These are phyloP conservation scores for Natrix natrix DNA, from an alignment of 2,797 vertebrate genomes.

Conservation along the genomic window DNA sequence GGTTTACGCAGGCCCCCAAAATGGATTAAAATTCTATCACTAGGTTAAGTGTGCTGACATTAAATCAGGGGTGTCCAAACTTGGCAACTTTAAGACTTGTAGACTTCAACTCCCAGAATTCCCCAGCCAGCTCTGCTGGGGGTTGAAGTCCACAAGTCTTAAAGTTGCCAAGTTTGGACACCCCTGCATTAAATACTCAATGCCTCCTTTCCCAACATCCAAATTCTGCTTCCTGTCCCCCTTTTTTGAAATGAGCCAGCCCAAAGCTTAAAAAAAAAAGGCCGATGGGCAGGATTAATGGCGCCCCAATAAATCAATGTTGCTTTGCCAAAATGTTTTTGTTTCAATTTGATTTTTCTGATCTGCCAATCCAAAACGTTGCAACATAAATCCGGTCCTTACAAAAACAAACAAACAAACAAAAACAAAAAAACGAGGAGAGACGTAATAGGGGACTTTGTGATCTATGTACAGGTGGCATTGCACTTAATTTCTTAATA, in stretches of 20 bases:
- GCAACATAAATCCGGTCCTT: constrained; percentile 62
- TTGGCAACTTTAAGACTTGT: too few relatives aligned
- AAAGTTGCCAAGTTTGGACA: too few relatives aligned
- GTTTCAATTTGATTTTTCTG: neutral
- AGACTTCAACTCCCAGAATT: too few relatives aligned
- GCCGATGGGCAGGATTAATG: neutral
- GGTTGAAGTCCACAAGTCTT: too few relatives aligned
- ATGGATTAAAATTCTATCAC: neutral
- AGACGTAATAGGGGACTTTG: constrained; percentile 25
- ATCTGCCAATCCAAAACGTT: constrained; percentile 33
- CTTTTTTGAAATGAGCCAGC: neutral
- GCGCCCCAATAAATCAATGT: neutral
- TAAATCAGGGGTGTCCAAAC: neutral
- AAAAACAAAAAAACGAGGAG: constrained; percentile 1
- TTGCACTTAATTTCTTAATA: constrained; percentile 80
- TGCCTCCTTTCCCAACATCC: neutral
- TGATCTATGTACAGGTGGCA: constrained; percentile 70
- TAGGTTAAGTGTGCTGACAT: neutral
- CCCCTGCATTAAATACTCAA: too few relatives aligned
- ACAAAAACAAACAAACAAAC: constrained; percentile 26
- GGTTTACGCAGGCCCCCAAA: neutral
- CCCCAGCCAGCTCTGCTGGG: too few relatives aligned
- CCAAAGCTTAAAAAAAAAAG: neutral
- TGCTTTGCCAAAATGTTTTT: neutral
- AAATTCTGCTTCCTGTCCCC: neutral